Base-by-base conservation (phyloP, 2,888 invertebrate genomes). In the Himalopsyche kuldschensis region DNA sequence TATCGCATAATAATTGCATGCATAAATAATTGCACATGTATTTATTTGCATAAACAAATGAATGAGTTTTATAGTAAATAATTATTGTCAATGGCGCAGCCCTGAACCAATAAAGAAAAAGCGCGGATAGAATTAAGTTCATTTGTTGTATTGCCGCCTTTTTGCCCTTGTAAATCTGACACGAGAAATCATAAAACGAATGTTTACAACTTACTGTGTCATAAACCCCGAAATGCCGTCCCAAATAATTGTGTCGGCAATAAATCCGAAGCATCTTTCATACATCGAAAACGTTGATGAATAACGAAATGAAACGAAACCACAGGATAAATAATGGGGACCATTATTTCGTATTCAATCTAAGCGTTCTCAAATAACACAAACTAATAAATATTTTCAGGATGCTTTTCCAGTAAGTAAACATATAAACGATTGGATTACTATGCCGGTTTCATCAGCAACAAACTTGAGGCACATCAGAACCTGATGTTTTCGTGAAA, bases 141-240 rank as follows among this genome's bases (percentile, higher is more conserved):
- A 55, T 55, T 55, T 55, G 55, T n/a, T 55, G 55, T 55, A 20
- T 55, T 24, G 55, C 55, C 55, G 55, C 55, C 10, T 55, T 31
- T 30, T 30, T 75, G 17, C 32, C 75, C 75, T 75, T 81, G 80
- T 81, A 81, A 81, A 81, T 75, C 75, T 48, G 48, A 76, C 31
- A 75, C 10, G 46, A 46, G 75, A 47, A 76, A 76, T 76, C 46
- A 27, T 81, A 76, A 81, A 75, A 63, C n/a, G 35, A 47, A 47
- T 81, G 75, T 81, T 81, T 69, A 30, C 75, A 81, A 41, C 80
- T 81, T 76, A 81, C 80, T 32, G 48, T 47, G 31, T 69, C 76
- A 41, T 81, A 81, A 81, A 81, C 75, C 80, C 75, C 31, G 80
- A 69, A 76, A 81, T 76, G 80, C 80, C 76, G 80, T 47, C 75